These are phyloP conservation scores for Zaprionus camerounensis DNA, from an alignment of 1,140 invertebrate genomes.

Conservation along the genomic window DNA sequence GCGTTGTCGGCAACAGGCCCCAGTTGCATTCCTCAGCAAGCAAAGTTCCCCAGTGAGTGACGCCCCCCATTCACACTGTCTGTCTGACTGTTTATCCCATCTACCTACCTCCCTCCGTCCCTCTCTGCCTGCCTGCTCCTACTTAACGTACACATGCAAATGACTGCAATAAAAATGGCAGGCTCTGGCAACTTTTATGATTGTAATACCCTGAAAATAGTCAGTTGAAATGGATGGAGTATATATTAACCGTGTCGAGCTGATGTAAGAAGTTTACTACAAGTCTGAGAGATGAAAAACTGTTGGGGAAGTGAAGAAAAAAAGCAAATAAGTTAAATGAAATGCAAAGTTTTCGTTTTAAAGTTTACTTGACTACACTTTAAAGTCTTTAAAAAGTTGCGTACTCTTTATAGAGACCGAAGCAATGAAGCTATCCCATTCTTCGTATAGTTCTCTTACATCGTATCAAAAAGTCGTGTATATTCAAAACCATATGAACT, in stretches of 20 bases:
- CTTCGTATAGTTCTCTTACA: too few relatives aligned
- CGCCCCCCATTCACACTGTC: conserved; percentile 35
- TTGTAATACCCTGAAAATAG: conserved; percentile 55
- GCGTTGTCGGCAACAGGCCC: conserved; percentile 24
- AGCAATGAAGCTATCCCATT: too few relatives aligned
- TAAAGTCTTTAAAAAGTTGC: not conserved
- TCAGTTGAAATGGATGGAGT: not conserved
- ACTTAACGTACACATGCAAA: conserved; percentile 66
- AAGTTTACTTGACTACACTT: not conserved
- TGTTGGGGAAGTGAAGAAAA: not conserved
- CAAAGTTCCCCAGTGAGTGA: conserved; percentile 62
- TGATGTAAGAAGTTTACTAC: not conserved
- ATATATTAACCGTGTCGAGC: not conserved
- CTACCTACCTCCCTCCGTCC: not conserved
- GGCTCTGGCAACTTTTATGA: conserved; percentile 71
- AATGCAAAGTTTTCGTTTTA: not conserved
- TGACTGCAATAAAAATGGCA: conserved; percentile 77
- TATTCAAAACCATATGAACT: too few relatives aligned
- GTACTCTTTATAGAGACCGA: not conserved
- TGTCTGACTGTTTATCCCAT: too few relatives aligned
- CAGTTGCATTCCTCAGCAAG: conserved; percentile 1
- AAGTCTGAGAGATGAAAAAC: too few relatives aligned
- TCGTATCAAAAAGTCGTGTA: too few relatives aligned
- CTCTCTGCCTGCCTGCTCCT: not conserved
- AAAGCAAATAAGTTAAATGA: not conserved